Base-by-base conservation (phyloP, 2,113 vertebrate genomes). In the Myxocyprinus asiaticus region DNA sequence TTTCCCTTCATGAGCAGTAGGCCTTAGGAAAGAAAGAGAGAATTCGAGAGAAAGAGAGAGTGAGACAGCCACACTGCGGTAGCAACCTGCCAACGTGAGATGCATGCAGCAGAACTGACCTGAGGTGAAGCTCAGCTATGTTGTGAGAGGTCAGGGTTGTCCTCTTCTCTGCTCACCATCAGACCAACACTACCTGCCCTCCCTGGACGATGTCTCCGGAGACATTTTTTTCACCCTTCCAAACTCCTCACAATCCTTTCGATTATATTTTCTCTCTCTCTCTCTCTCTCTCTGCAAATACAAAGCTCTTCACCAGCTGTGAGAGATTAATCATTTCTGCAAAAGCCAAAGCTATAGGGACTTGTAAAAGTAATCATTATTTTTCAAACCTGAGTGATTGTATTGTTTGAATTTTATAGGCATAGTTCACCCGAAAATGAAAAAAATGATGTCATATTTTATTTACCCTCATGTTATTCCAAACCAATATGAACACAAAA, bases 361-460 rank as follows among this genome's bases (percentile, higher is more conserved):
- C 87, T 87, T 87, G 83, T 61, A 75, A 91, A 90, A 91, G 90
- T 87, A 90, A 91, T 88, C 88, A 85, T 84, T 80, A 83, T 85
- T 88, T 90, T 77, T 85, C 56, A 76, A 83, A 84, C 80, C 76
- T 14, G 7, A 74, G 59, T 67, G 17, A 33, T 3, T 33, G 22
- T 33, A 33, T 33, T 33, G 22, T 33, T 33, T 33, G 22, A 33
- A 1, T 33, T 33, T 33, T 33, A 33, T 33, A 33, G 22, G 22
- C 22, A 33, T 33, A 33, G 1, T 1, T 33, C 22, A 33, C 22
- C 22, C 22, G 3, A 33, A 33, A 33, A 33, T 33, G 22, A 1
- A 33, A 1, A n/a, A 33, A 33, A 33, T 33, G 22, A 33, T 33
- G 22, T 33, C 22, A 33, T 1, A 33, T 33, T 33, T 33, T 1